A percentile compares a stretch with the other conserved stretches of the same genome.
These are phyloP conservation scores for Campaea margaritaria DNA, from an alignment of 2,888 invertebrate genomes.

Conservation along the genomic window DNA sequence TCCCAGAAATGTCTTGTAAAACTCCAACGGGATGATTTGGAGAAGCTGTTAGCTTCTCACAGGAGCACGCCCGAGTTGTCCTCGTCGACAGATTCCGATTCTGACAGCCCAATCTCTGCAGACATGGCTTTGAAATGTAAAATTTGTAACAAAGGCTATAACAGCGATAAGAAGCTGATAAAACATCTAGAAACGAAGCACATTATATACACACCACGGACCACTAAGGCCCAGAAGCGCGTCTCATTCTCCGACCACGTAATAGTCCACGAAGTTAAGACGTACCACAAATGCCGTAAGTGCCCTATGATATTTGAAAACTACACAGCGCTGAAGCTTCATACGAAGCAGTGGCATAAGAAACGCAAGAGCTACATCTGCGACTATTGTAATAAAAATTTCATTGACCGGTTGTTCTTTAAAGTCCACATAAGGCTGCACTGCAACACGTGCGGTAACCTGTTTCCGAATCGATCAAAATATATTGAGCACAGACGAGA, in stretches of 20 bases:
- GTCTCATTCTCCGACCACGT: conserved; percentile 76
- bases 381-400: conserved; percentile 70
- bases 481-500: conserved; percentile 60
- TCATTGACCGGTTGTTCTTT: conserved; percentile 71
- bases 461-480: conserved; percentile 55
- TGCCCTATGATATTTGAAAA: conserved; percentile 69
- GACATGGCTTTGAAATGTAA: conserved; percentile 63
- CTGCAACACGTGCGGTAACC: conserved; percentile 63
- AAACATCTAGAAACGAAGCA: conserved; percentile 73
- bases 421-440: conserved; percentile 77
- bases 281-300: conserved; percentile 74
- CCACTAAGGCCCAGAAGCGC: conserved; percentile 61
- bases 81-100: conserved; percentile 44
- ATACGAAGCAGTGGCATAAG: conserved; percentile 66
- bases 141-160: conserved; percentile 69
- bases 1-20: conserved; percentile 56
- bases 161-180: conserved; percentile 60
- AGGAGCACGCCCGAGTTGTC: conserved; percentile 2
- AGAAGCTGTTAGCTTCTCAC: conserved; percentile 46
- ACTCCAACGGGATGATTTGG: conserved; percentile 57
- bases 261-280: conserved; percentile 69
- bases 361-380: conserved; percentile 78
- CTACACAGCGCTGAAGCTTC: conserved; percentile 60
- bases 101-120: conserved; percentile 43
- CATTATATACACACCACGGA: conserved; percentile 55